Evolutionary conservation across 2,113 vertebrate species (phyloP).

Genomic region (Triplophysa tibetana): DNA sequence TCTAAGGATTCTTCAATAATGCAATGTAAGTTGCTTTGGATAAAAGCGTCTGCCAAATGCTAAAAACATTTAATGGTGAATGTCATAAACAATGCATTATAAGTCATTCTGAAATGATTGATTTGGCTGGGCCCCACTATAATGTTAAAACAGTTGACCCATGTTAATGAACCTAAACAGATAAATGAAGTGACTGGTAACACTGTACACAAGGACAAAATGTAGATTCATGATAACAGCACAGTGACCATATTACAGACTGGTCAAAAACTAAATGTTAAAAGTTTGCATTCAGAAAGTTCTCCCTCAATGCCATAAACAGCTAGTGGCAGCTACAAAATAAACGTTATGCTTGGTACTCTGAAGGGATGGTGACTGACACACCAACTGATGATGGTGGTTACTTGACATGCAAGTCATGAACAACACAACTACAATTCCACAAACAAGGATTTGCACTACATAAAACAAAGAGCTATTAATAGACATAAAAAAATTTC

Average conservation of each 20-base stretch:
- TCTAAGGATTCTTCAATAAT: too few species aligned
- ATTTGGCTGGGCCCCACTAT: too few species aligned
- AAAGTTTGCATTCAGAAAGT: conserved; percentile 65
- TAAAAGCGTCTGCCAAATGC: too few species aligned
- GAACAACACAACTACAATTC: conserved; percentile 85
- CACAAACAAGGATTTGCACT: too few species aligned
- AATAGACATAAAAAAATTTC: background rate
- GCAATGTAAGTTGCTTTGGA: too few species aligned
- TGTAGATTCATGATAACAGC: background rate
- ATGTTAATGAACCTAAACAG: background rate
- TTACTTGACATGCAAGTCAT: conserved; percentile 80
- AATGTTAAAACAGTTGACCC: too few species aligned
- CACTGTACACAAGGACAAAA: background rate
- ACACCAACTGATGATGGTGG: conserved; percentile 83
- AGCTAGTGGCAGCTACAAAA: conserved; percentile 82
- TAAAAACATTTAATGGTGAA: too few species aligned
- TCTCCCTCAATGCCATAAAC: conserved; percentile 81
- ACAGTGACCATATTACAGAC: background rate
- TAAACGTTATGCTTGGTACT: conserved; percentile 62
- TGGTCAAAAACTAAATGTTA: background rate
- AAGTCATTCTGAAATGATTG: too few species aligned
- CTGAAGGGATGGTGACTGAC: conserved; percentile 79
- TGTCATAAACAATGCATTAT: too few species aligned
- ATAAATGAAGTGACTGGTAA: background rate
- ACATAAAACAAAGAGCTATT: conserved; percentile 10